Evolutionary conservation across 2,888 invertebrate genomes (phyloP).

Genomic region (Calameuta idolon): DNA sequence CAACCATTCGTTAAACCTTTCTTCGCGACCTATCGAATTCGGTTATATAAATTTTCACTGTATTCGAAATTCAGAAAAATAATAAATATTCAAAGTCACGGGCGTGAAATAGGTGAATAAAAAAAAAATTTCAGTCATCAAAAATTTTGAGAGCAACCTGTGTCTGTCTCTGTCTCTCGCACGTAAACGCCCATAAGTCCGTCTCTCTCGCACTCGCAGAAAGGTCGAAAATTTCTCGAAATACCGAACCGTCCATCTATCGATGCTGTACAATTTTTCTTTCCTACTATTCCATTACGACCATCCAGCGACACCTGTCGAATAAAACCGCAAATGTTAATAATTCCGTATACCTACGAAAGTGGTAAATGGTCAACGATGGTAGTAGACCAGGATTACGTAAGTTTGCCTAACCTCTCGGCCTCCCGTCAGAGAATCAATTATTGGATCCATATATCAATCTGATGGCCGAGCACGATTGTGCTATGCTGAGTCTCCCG

Average conservation of each 20-base stretch:
- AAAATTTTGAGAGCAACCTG: neutral
- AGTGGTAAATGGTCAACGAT: neutral
- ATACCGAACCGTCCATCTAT: neutral
- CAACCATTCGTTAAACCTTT: neutral
- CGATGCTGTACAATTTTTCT: neutral
- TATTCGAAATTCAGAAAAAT: neutral
- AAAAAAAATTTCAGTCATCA: neutral
- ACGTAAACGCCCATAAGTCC: neutral
- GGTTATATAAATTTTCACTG: neutral
- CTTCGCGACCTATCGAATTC: neutral
- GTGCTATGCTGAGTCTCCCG: conserved; percentile 49
- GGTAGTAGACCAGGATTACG: conserved; percentile 45
- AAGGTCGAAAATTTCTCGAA: neutral
- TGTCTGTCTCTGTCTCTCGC: neutral
- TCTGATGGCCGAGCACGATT: conserved; percentile 54
- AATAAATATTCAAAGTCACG: neutral
- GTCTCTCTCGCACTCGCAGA: neutral
- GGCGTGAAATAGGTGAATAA: neutral
- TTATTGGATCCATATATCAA: conserved; percentile 61
- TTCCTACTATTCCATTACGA: conserved; percentile 16
- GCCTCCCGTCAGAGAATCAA: conserved; percentile 56
- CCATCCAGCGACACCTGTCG: neutral
- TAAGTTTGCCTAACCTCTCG: conserved; percentile 47
- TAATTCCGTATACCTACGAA: neutral
- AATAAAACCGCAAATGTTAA: neutral